These are phyloP conservation scores for Leptopilina syphax DNA, from an alignment of 2,888 invertebrate genomes.

Conservation along the genomic window DNA sequence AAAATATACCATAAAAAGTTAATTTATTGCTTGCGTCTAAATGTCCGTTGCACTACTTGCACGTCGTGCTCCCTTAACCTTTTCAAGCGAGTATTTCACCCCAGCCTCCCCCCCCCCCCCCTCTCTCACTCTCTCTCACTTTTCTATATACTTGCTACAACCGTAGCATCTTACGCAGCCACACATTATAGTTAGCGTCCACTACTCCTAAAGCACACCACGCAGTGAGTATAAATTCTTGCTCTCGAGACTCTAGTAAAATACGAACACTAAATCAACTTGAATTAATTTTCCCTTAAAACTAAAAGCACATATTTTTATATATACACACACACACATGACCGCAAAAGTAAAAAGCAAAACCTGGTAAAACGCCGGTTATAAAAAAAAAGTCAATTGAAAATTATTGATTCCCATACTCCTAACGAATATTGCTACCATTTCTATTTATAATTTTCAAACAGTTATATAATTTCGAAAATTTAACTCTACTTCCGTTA, in stretches of 20 bases:
- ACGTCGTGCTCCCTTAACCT: slow-evolving; percentile 60
- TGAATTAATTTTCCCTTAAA: slow-evolving; percentile 45
- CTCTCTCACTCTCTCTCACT: slow-evolving; percentile 44
- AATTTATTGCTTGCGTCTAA: slow-evolving; percentile 63
- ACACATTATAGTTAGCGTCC: slow-evolving; percentile 46
- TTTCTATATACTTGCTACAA: slow-evolving; percentile 32
- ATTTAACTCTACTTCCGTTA: too few species aligned
- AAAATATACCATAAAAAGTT: slow-evolving; percentile 59
- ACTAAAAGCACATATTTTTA: slow-evolving; percentile 40
- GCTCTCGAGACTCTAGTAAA: not conserved
- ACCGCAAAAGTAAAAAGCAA: slow-evolving; percentile 51
- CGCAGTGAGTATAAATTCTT: slow-evolving; percentile 45
- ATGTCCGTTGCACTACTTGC: slow-evolving; percentile 58
- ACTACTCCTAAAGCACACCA: slow-evolving; percentile 28
- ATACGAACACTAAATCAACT: slow-evolving; percentile 43
- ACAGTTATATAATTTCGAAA: too few species aligned
- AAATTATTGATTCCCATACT: not conserved
- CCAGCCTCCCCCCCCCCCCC: slow-evolving; percentile 32
- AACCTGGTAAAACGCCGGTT: slow-evolving; percentile 50
- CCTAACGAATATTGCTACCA: too few species aligned
- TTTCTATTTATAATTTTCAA: not conserved
- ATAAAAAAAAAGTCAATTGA: slow-evolving; percentile 11
- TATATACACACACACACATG: not conserved
- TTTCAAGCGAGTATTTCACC: slow-evolving; percentile 61
- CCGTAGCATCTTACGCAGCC: slow-evolving; percentile 53